Base-by-base conservation (phyloP, 2,797 vertebrate genomes). In the Danio jaintianensis region DNA sequence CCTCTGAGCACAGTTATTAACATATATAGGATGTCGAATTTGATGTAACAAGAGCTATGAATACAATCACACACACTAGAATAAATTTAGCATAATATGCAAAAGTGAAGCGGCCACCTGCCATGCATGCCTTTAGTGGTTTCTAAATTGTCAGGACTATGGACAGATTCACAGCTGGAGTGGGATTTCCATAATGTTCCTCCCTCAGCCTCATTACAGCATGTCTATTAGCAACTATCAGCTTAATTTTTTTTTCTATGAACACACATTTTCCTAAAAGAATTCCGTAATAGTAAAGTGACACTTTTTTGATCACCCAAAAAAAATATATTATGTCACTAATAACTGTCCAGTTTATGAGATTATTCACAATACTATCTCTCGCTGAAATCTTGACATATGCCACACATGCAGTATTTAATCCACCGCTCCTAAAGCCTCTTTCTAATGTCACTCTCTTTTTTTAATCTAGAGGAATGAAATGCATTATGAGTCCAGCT, bases 371-470 rank as follows among this genome's bases (percentile, higher is more conserved):
- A 48, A 62, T 50, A 48, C 50, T 62, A 62, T 61, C 45, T 62
- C 45, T 75, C 10, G 13, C 58, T 75, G 45, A 62, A 62, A 52
- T 63, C 58, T 75, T 75, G 15, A 38, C 45, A 75, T 63, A 62
- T 52, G 45, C 72, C 56, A 48, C 11, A 50, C 11, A 18, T 40
- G 48, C 59, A 50, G n/a, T 38, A 38, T 59, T 74, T 62, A 62
- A 75, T 63, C 73, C 58, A 52, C 18, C 38, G 56, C 58, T 62
- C 9, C 48, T 62, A 61, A 63, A n/a, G n/a, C 47, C n/a, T 62
- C 16, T 52, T 38, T 75, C 29, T 42, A 63, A 75, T 63, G 73
- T 75, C 16, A 50, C 45, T 50, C 29, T 62, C 22, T 38, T 29
- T 29, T 29, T 61, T 29, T 63, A 75, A 52, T 75, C 72, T 36